Base-by-base conservation (phyloP, 2,888 invertebrate genomes). In the Abrostola tripartita region DNA sequence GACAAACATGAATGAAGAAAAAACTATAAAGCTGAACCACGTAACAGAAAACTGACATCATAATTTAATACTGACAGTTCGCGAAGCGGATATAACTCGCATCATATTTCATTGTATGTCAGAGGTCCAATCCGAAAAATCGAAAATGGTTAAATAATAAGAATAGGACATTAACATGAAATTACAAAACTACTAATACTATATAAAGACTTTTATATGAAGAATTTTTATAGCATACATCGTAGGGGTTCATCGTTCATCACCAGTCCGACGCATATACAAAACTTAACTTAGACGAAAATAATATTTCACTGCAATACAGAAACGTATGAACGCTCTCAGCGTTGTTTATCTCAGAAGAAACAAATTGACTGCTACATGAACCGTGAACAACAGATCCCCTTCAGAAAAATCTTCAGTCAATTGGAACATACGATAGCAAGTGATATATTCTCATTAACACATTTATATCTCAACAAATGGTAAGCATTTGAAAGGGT, bases 311-410 rank as follows among this genome's bases (percentile, higher is more conserved):
- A 65, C 12, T 50, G 59, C 40, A 71, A 71, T 75, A 70, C 53
- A 55, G 57, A 68, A 71, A 61, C 70, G 55, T 76, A 68, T 70
- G 73, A 81, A 52, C 61, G 55, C 58, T 64, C 55, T 66, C 62
- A 36, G 42, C 36, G 42, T 68, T 68, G 68, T 61, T 74, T 74
- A 79, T 81, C 79, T 71, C 50, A n/a, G 61, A 57, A 79, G 79
- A 68, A 78, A 75, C 71, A 82, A 83, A 86, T 88, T 81, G 85
- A 83, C 78, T 86, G 86, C 81, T 79, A 72, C 80, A 90, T 90
- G 90, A 83, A 82, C 86, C 88, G 90, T 91, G 83, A 92, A 88
- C 84, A 73, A 62, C 78, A 83, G 90, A 89, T 91, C 90, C 90
- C 89, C 89, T 88, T 66, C 81, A 86, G 86, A 87, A 85, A 81